Base-by-base conservation (phyloP, 2,113 vertebrate species). In the Numenius arquata region DNA sequence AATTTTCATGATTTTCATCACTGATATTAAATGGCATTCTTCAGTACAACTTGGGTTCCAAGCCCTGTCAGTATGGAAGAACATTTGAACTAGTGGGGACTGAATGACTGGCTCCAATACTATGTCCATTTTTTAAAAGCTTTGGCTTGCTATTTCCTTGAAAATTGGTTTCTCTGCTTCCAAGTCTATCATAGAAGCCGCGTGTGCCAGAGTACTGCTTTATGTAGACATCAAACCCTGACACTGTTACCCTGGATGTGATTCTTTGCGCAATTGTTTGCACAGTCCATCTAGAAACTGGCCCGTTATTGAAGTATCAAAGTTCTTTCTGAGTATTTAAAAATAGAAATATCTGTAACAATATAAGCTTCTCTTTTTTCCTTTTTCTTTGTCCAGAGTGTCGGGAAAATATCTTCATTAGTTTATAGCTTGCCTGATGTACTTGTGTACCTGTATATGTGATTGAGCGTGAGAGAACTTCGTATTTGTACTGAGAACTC, bases 51-150 rank as follows among this genome's bases (percentile, higher is more conserved):
- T 88, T 89, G 43, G 15, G 26, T 86, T 95, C 65, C 85, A 94
- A 87, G 65, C 25, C 38, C 52, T 8, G 7, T 68, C 8, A 10
- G 59, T 70, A 59, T 90, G 61, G 81, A 93, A 84, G 86, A 80
- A 85, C 43, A 45, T 83, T 95, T 90, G 85, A 95, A 88, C 65
- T 83, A 45, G 38, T 12, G 38, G 66, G 74, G 62, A 89, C 27
- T 79, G 77, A 95, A 93, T 52, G 68, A 86, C 83, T 94, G 48
- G 65, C 73, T 93, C 95, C 77, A 93, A 84, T 48, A 85, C 43
- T 32, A 40, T 78, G 21, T 56, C 55, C 94, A 40, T 87, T 91
- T 82, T 93, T 96, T 85, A 82, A 79, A 73, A 89, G 40, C 12
- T 91, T 95, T 96, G 85, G 61, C 89, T 75, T 88, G 43, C 50